A percentile compares a stretch with the other conserved stretches of the same genome.
Evolutionary conservation across 1,140 invertebrate genomes (phyloP).

Genomic region (Psix sp.): DNA sequence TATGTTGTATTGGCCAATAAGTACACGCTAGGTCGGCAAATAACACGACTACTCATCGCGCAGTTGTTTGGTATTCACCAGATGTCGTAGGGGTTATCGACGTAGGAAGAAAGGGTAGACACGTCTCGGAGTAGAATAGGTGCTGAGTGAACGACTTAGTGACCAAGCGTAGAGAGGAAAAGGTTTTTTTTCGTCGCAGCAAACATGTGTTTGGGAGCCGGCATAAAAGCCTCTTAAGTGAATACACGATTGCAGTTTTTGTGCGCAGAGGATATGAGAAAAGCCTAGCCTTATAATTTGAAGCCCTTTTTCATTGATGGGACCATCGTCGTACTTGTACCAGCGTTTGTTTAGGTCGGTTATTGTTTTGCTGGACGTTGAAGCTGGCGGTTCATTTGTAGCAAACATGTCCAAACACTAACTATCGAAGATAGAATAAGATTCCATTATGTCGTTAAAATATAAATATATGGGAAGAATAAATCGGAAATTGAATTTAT

Average conservation of each 20-base stretch:
- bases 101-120: slow-evolving; percentile 51
- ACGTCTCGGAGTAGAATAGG: slow-evolving; percentile 45
- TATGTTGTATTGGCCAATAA: slow-evolving; percentile 52
- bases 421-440: too few species aligned
- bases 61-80: slow-evolving; percentile 57
- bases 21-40: slow-evolving; percentile 50
- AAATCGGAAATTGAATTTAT: too few species aligned
- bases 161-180: slow-evolving; percentile 34
- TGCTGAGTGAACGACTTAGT: slow-evolving; percentile 48
- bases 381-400: too few species aligned
- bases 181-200: slow-evolving; percentile 24
- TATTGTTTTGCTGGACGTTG: too few species aligned
- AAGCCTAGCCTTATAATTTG: slow-evolving; percentile 35
- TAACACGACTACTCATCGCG: slow-evolving; percentile 47
- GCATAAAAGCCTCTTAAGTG: slow-evolving; percentile 49
- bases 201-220: slow-evolving; percentile 48
- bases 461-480: too few species aligned
- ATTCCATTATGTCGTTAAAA: too few species aligned
- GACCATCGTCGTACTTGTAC: too few species aligned
- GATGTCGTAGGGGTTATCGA: slow-evolving; percentile 48
- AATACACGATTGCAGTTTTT: slow-evolving; percentile 49
- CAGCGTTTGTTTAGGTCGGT: too few species aligned
- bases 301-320: neutral
- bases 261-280: slow-evolving; percentile 30
- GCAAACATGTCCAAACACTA: too few species aligned